A percentile compares a stretch with the other conserved stretches of the same genome.
Evolutionary conservation across 2,797 vertebrate species (phyloP).

Genomic region (Ctenopoma multispine): DNA sequence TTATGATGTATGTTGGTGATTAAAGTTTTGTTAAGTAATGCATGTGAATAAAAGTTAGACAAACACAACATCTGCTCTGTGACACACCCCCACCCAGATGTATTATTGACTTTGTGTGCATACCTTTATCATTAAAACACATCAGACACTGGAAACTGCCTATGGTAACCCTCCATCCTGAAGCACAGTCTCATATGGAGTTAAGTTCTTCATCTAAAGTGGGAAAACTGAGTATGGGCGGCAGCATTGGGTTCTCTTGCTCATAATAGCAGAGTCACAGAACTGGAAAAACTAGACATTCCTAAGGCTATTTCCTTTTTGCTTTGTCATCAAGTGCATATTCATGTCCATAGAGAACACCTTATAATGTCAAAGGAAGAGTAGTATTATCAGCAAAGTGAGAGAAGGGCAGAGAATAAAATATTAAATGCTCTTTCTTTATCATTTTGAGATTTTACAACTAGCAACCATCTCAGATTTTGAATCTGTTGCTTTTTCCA

Average conservation of each 20-base stretch:
- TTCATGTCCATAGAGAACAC: slow-evolving; percentile 44
- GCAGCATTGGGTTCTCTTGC: slow-evolving; percentile 1
- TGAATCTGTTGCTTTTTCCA: not conserved
- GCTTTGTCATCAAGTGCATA: slow-evolving; percentile 65
- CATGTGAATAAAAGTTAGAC: slow-evolving; percentile 3
- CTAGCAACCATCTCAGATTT: not conserved
- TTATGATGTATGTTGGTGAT: slow-evolving; percentile 16
- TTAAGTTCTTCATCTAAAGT: slow-evolving; percentile 12
- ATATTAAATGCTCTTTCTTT: slow-evolving; percentile 30
- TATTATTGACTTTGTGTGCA: not conserved
- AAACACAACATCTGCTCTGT: slow-evolving; percentile 23
- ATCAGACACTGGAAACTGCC: slow-evolving; percentile 23
- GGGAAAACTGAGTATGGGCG: slow-evolving; percentile 2
- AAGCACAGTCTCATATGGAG: slow-evolving; percentile 16
- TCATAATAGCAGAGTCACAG: slow-evolving; percentile 2
- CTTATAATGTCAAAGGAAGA: slow-evolving; percentile 27
- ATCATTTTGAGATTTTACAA: slow-evolving; percentile 22
- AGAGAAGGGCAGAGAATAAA: slow-evolving; percentile 21
- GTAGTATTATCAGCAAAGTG: slow-evolving; percentile 19
- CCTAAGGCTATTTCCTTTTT: not conserved
- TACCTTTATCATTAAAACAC: slow-evolving; percentile 22
- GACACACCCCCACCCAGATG: not conserved
- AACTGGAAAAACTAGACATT: slow-evolving; percentile 31
- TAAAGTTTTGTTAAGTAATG: slow-evolving; percentile 10
- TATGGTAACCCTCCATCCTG: slow-evolving; percentile 1